Conservation (phyloP, 2,797 vertebrate genomes). For the Phrynocephalus guinanensis region DNA sequence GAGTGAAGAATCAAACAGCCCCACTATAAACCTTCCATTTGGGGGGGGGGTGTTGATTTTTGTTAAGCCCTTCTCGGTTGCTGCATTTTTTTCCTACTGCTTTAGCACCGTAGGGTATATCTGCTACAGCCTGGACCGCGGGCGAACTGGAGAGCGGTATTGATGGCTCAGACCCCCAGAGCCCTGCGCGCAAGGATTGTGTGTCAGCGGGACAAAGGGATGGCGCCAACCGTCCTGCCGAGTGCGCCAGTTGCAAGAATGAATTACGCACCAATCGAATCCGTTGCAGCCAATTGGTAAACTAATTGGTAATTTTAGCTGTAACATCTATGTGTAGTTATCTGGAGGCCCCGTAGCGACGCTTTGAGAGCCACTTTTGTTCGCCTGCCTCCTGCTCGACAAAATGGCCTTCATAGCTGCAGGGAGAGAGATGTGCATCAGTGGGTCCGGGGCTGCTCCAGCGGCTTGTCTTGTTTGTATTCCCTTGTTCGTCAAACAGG, state of each 20-base stretch:
- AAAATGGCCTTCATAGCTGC: slow-evolving; percentile 80
- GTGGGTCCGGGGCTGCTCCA: slow-evolving; percentile 75
- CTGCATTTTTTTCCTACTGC: slow-evolving; percentile 52
- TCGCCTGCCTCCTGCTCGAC: slow-evolving; percentile 80
- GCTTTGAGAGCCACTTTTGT: slow-evolving; percentile 84
- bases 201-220: slow-evolving; percentile 93
- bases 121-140: slow-evolving; percentile 48
- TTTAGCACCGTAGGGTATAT: slow-evolving; percentile 59
- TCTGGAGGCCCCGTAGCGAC: slow-evolving; percentile 76
- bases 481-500: slow-evolving; percentile 82
- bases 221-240: slow-evolving; percentile 93
- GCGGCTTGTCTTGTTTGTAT: slow-evolving; percentile 86
- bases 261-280: slow-evolving; percentile 96
- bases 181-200: slow-evolving; percentile 81
- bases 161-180: slow-evolving; percentile 74
- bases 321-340: slow-evolving; percentile 83
- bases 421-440: slow-evolving; percentile 81
- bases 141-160: slow-evolving; percentile 73
- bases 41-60: slow-evolving; percentile 12
- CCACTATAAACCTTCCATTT: slow-evolving; percentile 44
- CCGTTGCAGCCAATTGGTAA: slow-evolving; percentile 92
- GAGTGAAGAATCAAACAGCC: neutral
- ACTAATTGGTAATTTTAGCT: slow-evolving; percentile 98
- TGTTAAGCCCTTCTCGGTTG: slow-evolving; percentile 62
- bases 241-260: slow-evolving; percentile 90